These are phyloP conservation scores for Ariopsis seemanni DNA, from an alignment of 2,113 vertebrate species.

Conservation along the genomic window DNA sequence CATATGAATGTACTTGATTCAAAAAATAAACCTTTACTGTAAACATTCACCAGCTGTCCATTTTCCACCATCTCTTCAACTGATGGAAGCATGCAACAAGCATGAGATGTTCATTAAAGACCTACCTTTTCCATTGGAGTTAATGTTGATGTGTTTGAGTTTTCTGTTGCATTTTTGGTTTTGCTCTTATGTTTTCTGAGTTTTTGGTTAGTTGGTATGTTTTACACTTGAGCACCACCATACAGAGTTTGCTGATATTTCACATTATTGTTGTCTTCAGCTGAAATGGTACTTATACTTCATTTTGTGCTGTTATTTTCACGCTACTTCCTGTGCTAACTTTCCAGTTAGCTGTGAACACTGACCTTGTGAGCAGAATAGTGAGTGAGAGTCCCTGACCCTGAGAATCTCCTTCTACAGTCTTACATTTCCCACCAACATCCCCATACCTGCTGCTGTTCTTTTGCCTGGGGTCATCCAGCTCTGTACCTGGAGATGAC, in stretches of 20 bases:
- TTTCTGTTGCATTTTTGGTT: background rate
- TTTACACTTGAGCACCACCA: background rate
- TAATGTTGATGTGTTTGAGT: background rate
- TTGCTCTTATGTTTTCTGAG: background rate
- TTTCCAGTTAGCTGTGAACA: conserved; percentile 94
- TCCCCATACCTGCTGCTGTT: conserved; percentile 87
- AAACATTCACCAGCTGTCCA: background rate
- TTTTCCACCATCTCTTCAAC: background rate
- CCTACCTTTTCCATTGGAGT: background rate
- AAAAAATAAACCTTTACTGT: background rate
- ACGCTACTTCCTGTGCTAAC: conserved; percentile 55
- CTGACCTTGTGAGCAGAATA: conserved; percentile 93
- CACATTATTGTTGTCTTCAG: conserved; percentile 34
- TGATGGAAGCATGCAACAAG: background rate
- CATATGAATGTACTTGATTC: background rate
- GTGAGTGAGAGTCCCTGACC: conserved; percentile 89
- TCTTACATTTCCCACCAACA: conserved; percentile 96
- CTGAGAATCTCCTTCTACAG: conserved; percentile 96
- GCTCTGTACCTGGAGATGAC: conserved; percentile 82
- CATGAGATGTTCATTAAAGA: background rate
- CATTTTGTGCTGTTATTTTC: background rate
- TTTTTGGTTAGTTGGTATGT: background rate
- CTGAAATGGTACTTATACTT: conserved; percentile 57
- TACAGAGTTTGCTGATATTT: background rate
- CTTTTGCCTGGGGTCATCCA: conserved; percentile 96